Evolutionary conservation across 2,797 vertebrate genomes (phyloP), one percentile per base, ranked within the genome.

Genomic region (Phoebastria nigripes): DNA sequence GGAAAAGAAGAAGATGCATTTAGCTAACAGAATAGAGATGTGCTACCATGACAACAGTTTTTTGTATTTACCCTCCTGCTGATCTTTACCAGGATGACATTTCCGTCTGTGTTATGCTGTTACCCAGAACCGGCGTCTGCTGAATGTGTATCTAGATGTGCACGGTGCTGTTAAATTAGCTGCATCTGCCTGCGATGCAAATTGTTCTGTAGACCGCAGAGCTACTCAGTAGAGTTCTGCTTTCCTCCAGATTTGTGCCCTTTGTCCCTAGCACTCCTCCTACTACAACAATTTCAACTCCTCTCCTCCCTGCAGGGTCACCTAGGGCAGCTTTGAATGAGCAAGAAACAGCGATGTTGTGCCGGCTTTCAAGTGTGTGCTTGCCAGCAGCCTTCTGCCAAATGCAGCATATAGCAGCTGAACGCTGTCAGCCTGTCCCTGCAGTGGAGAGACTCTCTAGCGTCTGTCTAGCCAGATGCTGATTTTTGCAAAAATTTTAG

Each of bases 161-260:
- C 39, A 3, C 5, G 33, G 49, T 35, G 49, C 59, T 31, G 52
- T 11, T 22, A 35, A 29, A n/a, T 46, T 3, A 37, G 46, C 54
- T 6, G 39, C 39, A 1, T n/a, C 78, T 35, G 54, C 62, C 52
- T 5, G 0, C 3, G 1, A 2, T 15, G 28, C n/a, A 18, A 15
- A 12, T 15, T 3, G 31, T 31, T 41, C 56, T 19, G 52, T 55
- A 13, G 51, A 35, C 29, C 3, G 2, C 28, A 11, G 35, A 20
- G 56, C 51, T 19, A 3, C 15, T 22, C 35, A 5, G 11, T 4
- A 39, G 24, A 20, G 41, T 29, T 56, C 42, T 56, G 26, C 49
- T 46, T 46, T 28, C 51, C 11, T 65, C 71, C 66, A 22, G 41
- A 8, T 20, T 13, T 15, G 6, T 11, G n/a, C 46, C 39, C 22